A percentile compares a stretch with the other conserved stretches of the same genome.
Conservation (phyloP, 2,797 vertebrate genomes). For the Setipinna tenuifilis region DNA sequence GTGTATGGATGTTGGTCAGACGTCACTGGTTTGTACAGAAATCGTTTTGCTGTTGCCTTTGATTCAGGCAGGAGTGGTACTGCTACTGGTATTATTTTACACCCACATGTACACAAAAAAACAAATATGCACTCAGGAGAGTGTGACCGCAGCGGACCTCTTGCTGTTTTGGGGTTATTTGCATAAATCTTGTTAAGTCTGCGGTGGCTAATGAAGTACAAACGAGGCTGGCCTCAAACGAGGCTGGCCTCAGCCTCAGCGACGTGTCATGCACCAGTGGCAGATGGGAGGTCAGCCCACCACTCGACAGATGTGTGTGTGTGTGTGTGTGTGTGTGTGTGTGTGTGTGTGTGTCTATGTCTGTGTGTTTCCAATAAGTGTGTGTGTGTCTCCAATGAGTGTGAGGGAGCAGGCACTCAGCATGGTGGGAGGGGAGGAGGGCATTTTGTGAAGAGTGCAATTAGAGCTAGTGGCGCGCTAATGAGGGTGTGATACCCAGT, state of each 20-base stretch:
- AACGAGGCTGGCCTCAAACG: conserved; percentile 76
- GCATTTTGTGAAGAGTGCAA: conserved; percentile 22
- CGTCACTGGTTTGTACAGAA: background rate
- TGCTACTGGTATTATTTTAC: background rate
- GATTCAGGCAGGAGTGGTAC: background rate
- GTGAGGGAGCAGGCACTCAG: background rate
- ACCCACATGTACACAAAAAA: background rate
- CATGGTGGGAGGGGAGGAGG: conserved; percentile 22
- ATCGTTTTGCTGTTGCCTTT: background rate
- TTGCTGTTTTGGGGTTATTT: conserved; percentile 81
- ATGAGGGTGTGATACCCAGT: conserved; percentile 2
- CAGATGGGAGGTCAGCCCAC: conserved; percentile 87
- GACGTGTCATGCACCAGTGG: conserved; percentile 84
- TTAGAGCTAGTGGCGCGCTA: conserved; percentile 8
- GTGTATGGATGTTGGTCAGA: background rate
- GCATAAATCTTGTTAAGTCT: conserved; percentile 90
- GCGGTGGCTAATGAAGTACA: conserved; percentile 89
- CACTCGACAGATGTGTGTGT: conserved; percentile 76
- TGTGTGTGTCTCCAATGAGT: conserved; percentile 25
- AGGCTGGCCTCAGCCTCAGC: conserved; percentile 70
- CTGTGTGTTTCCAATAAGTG: background rate
- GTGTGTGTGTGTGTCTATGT: conserved; percentile 17
- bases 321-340: conserved; percentile 20
- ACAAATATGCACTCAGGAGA: background rate
- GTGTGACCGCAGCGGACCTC: conserved; percentile 27